These are phyloP conservation scores for Danio rerio DNA, from an alignment of 2,113 vertebrate species.

Conservation along the genomic window DNA sequence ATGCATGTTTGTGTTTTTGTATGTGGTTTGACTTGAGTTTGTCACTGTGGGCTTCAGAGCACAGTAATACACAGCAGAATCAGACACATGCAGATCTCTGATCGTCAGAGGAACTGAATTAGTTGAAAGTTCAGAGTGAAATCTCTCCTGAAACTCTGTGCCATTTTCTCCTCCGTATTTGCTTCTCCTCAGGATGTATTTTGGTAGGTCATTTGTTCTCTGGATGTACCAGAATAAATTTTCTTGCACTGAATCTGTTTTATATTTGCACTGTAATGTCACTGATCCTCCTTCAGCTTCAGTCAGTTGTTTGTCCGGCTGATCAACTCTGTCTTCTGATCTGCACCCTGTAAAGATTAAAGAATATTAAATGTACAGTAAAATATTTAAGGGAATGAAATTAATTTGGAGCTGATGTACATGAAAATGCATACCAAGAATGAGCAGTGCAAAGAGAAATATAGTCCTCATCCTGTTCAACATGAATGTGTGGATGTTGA, in stretches of 20 bases:
- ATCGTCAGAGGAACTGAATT: constrained; percentile 19
- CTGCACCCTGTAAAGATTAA: background rate
- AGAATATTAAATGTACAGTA: background rate
- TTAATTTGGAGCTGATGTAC: background rate
- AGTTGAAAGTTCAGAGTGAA: background rate
- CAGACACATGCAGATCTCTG: too few species aligned
- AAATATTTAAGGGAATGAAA: background rate
- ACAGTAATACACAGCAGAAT: too few species aligned
- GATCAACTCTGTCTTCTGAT: background rate
- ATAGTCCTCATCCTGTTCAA: background rate
- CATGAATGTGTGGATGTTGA: background rate
- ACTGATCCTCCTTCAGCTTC: too few species aligned
- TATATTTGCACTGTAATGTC: background rate
- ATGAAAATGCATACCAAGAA: background rate
- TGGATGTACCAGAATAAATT: constrained; percentile 28
- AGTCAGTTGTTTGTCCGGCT: background rate
- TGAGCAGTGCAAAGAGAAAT: background rate
- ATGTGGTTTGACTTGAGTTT: background rate
- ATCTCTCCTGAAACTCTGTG: too few species aligned
- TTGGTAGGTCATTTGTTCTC: background rate
- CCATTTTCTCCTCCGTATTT: background rate
- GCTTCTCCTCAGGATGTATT: constrained; percentile 6
- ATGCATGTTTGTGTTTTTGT: background rate
- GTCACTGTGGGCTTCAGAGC: constrained; percentile 37
- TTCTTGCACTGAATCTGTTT: background rate